Base-by-base conservation (phyloP, 1,140 invertebrate species). In the Tetramorium simillimum region DNA sequence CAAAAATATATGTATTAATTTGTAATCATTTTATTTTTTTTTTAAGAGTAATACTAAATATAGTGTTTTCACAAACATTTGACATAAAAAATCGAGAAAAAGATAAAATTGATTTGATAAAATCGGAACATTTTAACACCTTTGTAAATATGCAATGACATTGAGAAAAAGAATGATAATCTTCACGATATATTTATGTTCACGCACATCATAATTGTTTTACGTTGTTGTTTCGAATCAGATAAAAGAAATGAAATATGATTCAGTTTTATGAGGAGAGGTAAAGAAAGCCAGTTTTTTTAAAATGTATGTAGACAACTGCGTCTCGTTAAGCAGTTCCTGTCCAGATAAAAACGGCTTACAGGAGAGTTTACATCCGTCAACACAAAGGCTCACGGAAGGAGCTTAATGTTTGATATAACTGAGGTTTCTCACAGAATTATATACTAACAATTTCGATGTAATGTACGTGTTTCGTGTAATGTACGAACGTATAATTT, bases 181-280 rank as follows among this genome's bases (percentile, higher is more conserved):
- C 16, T 37, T 18, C 18, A 69, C 24, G 18, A 28, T 62, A 87
- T 87, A 58, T 24, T 85, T 88, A 67, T 58, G 62, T 46, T 65
- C 85, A 69, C 67, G 72, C 67, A 65, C 69, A 73, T 85, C 78
- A 85, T 92, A 91, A 91, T 92, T 90, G 87, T 88, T 92, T 88
- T 49, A 40, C 40, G 51, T 58, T 81, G 81, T 85, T 73, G 63
- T 56, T 63, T 18, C 67, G 78, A 84, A 86, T 86, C 89, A 92
- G 88, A 92, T 92, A 80, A 86, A 76, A 92, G 86, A 73, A 70
- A 88, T 58, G 67, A 90, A 84, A 86, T 91, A 91, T 76, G 56
- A 62, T 73, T 56, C 63, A 46, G 80, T 82, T 90, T 89, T 63
- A 82, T 58, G 53, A 28, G 16, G 24, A 18, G n/a, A 33, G 49